Conservation (phyloP, 92 coral and sea anemone species). For the Porites cylindrica region DNA sequence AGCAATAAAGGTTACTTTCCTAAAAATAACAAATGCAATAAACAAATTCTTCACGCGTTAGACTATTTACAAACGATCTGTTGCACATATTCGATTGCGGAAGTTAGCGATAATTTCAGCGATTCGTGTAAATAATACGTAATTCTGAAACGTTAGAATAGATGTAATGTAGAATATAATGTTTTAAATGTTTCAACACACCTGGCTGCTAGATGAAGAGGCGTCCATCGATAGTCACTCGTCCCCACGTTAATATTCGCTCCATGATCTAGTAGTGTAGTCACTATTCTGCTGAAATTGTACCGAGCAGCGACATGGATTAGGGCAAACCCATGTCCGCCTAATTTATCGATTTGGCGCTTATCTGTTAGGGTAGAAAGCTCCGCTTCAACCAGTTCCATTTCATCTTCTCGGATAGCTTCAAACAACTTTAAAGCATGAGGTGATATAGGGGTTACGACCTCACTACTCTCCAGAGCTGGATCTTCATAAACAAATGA, state of each 20-base stretch:
- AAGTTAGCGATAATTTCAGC: too few species aligned
- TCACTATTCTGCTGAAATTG: constrained; percentile 52
- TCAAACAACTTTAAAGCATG: constrained; percentile 32
- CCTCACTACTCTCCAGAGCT: constrained; percentile 23
- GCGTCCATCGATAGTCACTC: constrained; percentile 49
- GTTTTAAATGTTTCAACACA: constrained; percentile 5
- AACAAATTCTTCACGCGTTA: too few species aligned
- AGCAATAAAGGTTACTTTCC: too few species aligned
- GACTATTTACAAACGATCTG: too few species aligned
- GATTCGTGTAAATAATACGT: neutral
- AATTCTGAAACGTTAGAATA: too few species aligned
- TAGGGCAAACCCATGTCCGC: constrained; percentile 45
- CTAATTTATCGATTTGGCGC: constrained; percentile 34
- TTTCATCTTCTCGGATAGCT: constrained; percentile 65
- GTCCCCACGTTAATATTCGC: constrained; percentile 56
- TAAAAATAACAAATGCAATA: too few species aligned
- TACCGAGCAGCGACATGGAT: constrained; percentile 71
- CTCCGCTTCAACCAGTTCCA: constrained; percentile 47
- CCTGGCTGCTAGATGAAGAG: constrained; percentile 69
- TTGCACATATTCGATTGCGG: too few species aligned
- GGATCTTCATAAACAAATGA: constrained; percentile 3
- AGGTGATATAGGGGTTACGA: constrained; percentile 9
- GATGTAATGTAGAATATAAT: neutral
- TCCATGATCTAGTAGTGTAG: constrained; percentile 47
- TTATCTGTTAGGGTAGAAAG: constrained; percentile 32